Evolutionary conservation across 1,140 invertebrate genomes (phyloP).

Genomic region (Oppia nitens): DNA sequence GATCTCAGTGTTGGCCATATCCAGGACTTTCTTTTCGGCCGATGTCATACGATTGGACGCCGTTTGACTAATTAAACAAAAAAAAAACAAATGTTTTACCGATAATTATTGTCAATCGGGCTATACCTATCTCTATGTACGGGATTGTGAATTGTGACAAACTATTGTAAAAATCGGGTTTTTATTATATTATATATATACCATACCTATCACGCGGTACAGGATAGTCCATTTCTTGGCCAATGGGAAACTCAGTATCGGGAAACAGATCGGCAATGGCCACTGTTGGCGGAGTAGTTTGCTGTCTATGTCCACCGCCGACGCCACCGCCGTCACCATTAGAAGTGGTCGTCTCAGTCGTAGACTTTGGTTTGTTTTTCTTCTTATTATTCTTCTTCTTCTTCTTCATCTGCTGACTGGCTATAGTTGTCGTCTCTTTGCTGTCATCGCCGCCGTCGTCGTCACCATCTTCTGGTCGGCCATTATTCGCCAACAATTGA

Average conservation of each 20-base stretch:
- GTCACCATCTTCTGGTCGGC: too few relatives aligned
- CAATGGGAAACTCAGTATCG: conserved; percentile 44
- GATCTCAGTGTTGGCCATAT: conserved; percentile 46
- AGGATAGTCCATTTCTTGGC: conserved; percentile 32
- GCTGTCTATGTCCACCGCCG: too few relatives aligned
- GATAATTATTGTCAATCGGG: too few relatives aligned
- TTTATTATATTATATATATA: too few relatives aligned
- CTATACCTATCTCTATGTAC: too few relatives aligned
- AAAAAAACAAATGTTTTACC: too few relatives aligned
- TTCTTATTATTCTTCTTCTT: conserved; percentile 20
- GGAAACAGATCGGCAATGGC: conserved; percentile 68
- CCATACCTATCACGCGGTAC: conserved; percentile 26
- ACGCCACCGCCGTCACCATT: too few relatives aligned
- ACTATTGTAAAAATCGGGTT: not conserved
- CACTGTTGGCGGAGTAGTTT: conserved; percentile 68
- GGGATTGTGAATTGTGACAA: not conserved
- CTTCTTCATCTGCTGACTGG: too few relatives aligned
- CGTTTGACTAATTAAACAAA: too few relatives aligned
- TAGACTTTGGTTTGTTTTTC: not conserved
- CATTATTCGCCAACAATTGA: too few relatives aligned
- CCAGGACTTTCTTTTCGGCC: conserved; percentile 65
- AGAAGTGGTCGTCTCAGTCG: not conserved
- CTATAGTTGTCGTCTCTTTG: too few relatives aligned
- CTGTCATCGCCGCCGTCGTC: too few relatives aligned
- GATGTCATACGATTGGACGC: conserved; percentile 70